These are phyloP conservation scores for Zaprionus lachaisei DNA, from an alignment of 1,140 invertebrate species.

Conservation along the genomic window DNA sequence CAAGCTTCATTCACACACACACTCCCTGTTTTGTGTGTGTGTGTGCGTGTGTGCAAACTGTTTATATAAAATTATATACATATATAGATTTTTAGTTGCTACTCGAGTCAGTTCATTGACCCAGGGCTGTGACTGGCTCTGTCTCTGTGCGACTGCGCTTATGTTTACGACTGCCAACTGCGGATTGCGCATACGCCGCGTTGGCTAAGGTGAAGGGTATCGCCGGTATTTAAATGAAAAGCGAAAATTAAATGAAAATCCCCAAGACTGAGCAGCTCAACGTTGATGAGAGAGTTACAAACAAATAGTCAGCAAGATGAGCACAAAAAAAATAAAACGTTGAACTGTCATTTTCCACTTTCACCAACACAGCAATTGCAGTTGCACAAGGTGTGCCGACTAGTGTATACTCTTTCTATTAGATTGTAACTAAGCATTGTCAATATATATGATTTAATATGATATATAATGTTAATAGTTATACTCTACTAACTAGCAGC, in stretches of 20 bases:
- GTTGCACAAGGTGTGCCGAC: not conserved
- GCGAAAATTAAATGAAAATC: constrained; percentile 36
- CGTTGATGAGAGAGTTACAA: not conserved
- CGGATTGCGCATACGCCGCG: constrained; percentile 66
- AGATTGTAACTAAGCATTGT: not conserved
- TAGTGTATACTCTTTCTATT: constrained; percentile 7
- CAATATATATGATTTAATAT: no score
- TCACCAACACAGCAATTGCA: constrained; percentile 9
- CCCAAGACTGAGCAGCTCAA: not conserved
- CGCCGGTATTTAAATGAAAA: constrained; percentile 20
- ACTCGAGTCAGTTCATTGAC: constrained; percentile 54
- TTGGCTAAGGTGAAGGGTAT: constrained; percentile 55
- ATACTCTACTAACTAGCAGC: no score
- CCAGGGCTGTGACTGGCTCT: constrained; percentile 13
- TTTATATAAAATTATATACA: constrained; percentile 23
- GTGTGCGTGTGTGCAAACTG: not conserved
- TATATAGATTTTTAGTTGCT: constrained; percentile 23
- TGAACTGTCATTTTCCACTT: constrained; percentile 32
- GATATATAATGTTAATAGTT: no score
- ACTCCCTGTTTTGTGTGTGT: not conserved
- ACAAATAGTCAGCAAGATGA: constrained; percentile 1
- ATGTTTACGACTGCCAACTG: not conserved
- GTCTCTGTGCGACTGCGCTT: constrained; percentile 44
- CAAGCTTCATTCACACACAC: constrained; percentile 40
- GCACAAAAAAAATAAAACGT: constrained; percentile 1